A percentile compares a stretch with the other conserved stretches of the same genome.
phyloP scores from a whole-genome alignment of 2,113 vertebrate species.

The Tetraodon nigroviridis region DNA sequence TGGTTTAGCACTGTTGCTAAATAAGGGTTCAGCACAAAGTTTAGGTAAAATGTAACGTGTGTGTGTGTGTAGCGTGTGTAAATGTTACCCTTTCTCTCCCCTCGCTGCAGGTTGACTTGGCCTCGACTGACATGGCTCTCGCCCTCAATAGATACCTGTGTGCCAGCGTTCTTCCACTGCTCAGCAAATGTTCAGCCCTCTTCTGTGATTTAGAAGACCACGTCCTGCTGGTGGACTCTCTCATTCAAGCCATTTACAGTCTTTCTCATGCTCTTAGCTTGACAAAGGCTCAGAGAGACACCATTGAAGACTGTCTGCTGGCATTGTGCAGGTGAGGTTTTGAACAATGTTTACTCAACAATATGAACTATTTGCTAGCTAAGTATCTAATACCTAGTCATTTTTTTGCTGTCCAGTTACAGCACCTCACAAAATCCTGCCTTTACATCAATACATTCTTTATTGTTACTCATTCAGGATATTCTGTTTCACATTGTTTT shows the following conservation, averaged over 20 bases:
- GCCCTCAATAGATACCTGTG: conserved; percentile 93
- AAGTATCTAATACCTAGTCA: too few species aligned
- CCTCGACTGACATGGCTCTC: conserved; percentile 92
- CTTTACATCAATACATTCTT: too few species aligned
- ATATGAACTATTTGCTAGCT: too few species aligned
- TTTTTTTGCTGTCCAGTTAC: too few species aligned
- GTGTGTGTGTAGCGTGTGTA: background rate
- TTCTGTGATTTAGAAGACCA: conserved; percentile 82
- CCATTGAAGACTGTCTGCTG: conserved; percentile 87
- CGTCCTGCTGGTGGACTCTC: conserved; percentile 79
- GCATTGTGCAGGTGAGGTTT: conserved; percentile 78
- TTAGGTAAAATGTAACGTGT: background rate
- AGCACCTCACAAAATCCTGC: too few species aligned
- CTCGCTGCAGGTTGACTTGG: conserved; percentile 78
- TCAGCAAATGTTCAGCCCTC: conserved; percentile 84
- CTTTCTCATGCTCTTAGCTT: conserved; percentile 88
- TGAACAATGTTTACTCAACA: background rate
- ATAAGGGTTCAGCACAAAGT: background rate
- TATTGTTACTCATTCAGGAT: too few species aligned
- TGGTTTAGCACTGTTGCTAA: background rate
- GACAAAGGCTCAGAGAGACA: conserved; percentile 90
- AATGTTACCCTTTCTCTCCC: background rate
- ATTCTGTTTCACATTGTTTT: too few species aligned
- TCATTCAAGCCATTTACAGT: conserved; percentile 85
- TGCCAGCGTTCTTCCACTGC: conserved; percentile 84